Conservation (phyloP, 2,797 vertebrate genomes). For the Enteromius mattozi region DNA sequence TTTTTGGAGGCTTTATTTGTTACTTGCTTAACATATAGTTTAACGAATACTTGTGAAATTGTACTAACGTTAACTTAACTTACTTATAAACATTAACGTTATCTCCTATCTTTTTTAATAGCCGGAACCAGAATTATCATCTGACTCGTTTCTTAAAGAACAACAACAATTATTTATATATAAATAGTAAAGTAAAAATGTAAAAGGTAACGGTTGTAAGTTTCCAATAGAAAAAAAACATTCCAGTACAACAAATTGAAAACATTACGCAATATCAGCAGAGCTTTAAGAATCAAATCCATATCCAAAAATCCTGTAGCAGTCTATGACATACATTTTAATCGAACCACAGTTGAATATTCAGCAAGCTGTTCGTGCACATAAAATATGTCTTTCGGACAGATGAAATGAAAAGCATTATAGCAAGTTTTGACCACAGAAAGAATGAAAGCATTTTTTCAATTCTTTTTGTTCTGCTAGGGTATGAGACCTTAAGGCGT, state of each 20-base stretch:
- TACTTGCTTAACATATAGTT: neutral
- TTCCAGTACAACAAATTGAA: neutral
- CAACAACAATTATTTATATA: neutral
- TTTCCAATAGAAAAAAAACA: neutral
- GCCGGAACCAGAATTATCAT: neutral
- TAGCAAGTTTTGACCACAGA: neutral
- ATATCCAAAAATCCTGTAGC: neutral
- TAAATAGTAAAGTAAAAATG: neutral
- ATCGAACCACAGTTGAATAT: neutral
- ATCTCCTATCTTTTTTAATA: neutral
- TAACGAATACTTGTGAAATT: neutral
- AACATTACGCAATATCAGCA: no score
- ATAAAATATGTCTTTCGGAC: neutral
- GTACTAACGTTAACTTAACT: neutral
- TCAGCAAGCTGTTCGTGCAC: neutral
- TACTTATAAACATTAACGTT: neutral
- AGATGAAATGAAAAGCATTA: neutral
- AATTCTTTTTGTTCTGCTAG: slow-evolving; percentile 17
- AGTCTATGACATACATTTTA: neutral
- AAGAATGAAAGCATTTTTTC: neutral
- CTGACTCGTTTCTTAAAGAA: no score
- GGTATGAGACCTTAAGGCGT: slow-evolving; percentile 36
- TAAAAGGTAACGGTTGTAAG: no score
- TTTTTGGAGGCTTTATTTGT: neutral
- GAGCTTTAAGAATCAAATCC: neutral